Evolutionary conservation across 2,113 vertebrate species (phyloP).

Genomic region (Myrmecobius fasciatus): DNA sequence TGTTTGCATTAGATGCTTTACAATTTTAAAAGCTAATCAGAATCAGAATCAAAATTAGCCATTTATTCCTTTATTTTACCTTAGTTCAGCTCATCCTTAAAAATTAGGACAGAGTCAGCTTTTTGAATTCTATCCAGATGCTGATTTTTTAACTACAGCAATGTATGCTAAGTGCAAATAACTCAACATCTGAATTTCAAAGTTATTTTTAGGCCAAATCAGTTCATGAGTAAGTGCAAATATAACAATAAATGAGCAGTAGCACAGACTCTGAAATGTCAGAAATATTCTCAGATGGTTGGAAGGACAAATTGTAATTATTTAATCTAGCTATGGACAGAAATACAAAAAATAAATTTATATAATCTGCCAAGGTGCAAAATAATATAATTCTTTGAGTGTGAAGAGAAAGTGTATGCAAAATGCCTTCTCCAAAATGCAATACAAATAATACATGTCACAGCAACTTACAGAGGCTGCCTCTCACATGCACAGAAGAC

Average conservation of each 20-base stretch:
- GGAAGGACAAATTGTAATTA: conserved; percentile 72
- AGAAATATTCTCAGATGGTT: conserved; percentile 66
- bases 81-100: conserved; percentile 39
- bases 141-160: conserved; percentile 66
- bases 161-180: conserved; percentile 56
- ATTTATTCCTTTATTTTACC: conserved; percentile 49
- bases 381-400: conserved; percentile 62
- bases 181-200: conserved; percentile 66
- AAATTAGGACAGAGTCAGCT: conserved; percentile 55
- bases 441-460: conserved; percentile 38
- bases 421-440: not conserved
- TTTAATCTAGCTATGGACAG: conserved; percentile 54
- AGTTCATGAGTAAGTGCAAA: conserved; percentile 68
- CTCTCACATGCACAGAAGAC: conserved; percentile 57
- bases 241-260: conserved; percentile 61
- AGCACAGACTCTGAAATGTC: conserved; percentile 62
- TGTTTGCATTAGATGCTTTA: conserved; percentile 39
- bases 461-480: conserved; percentile 41
- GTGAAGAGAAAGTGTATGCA: conserved; percentile 52
- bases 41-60: conserved; percentile 38
- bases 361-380: conserved; percentile 55
- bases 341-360: conserved; percentile 61
- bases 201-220: conserved; percentile 70
- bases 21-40: conserved; percentile 67
- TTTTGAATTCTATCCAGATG: conserved; percentile 55